phyloP scores from a whole-genome alignment of 2,888 invertebrate genomes.

The Halictus ligatus region DNA sequence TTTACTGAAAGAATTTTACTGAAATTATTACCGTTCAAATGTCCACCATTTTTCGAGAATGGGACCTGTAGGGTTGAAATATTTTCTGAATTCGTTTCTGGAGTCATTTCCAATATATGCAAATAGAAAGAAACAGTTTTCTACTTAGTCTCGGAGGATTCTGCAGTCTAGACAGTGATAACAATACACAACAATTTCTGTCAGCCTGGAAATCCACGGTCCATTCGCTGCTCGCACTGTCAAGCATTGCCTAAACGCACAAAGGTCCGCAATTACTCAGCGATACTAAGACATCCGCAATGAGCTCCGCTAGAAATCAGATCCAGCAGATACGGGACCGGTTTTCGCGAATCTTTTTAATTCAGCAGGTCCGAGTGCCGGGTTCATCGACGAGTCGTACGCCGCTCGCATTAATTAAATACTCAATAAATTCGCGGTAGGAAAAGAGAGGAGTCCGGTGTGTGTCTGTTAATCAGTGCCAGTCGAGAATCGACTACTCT shows the following conservation, averaged over 20 bases:
- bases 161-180: too few species aligned
- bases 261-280: neutral
- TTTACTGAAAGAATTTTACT: neutral
- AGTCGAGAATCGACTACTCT: neutral
- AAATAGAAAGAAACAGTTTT: too few species aligned
- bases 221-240: neutral
- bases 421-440: neutral
- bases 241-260: neutral
- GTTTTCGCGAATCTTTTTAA: neutral
- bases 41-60: too few species aligned
- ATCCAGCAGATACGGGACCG: neutral
- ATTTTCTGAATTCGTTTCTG: too few species aligned
- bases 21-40: too few species aligned
- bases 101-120: too few species aligned
- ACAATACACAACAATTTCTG: neutral
- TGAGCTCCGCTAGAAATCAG: neutral
- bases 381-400: neutral
- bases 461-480: neutral
- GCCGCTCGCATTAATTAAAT: constrained; percentile 6
- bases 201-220: neutral
- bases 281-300: neutral
- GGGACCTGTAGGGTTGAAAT: too few species aligned
- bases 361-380: neutral
- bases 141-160: too few species aligned
- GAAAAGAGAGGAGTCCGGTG: neutral